phyloP scores from a whole-genome alignment of 2,797 vertebrate genomes.

The Enteromius paludinosus region DNA sequence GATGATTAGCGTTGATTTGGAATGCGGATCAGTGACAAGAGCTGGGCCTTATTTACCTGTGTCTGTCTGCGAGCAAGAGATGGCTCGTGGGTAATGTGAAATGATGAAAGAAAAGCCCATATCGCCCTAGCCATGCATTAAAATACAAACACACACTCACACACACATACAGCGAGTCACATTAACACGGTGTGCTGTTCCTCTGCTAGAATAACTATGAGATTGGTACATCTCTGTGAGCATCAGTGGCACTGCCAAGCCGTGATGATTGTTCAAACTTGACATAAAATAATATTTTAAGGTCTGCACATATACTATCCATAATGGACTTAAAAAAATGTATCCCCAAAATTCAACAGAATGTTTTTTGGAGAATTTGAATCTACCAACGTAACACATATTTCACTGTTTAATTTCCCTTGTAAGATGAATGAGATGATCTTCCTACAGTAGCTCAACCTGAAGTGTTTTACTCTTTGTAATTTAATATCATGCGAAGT shows the following conservation, averaged over 20 bases:
- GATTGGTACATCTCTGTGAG: slow-evolving; percentile 21
- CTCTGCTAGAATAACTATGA: slow-evolving; percentile 16
- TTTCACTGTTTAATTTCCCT: neutral
- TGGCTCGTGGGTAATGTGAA: slow-evolving; percentile 53
- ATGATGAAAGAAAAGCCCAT: slow-evolving; percentile 53
- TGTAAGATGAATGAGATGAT: neutral
- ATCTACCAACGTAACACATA: neutral
- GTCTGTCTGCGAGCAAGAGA: slow-evolving; percentile 57
- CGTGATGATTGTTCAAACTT: slow-evolving; percentile 3
- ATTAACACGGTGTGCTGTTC: slow-evolving; percentile 24
- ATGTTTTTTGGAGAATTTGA: neutral
- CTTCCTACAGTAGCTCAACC: neutral
- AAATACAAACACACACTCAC: slow-evolving; percentile 35
- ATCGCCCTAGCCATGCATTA: slow-evolving; percentile 33
- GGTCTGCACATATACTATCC: neutral
- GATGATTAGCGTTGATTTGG: slow-evolving; percentile 65
- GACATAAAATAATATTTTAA: neutral
- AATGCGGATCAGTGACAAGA: slow-evolving; percentile 60
- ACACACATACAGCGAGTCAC: slow-evolving; percentile 39
- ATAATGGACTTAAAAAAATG: neutral
- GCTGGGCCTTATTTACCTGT: slow-evolving; percentile 56
- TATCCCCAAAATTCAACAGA: neutral
- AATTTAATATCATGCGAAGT: neutral
- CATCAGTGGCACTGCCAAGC: neutral
- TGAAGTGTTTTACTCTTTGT: neutral